Conservation (phyloP, 92 coral and sea anemone species). For the Phenganax subtilis region DNA sequence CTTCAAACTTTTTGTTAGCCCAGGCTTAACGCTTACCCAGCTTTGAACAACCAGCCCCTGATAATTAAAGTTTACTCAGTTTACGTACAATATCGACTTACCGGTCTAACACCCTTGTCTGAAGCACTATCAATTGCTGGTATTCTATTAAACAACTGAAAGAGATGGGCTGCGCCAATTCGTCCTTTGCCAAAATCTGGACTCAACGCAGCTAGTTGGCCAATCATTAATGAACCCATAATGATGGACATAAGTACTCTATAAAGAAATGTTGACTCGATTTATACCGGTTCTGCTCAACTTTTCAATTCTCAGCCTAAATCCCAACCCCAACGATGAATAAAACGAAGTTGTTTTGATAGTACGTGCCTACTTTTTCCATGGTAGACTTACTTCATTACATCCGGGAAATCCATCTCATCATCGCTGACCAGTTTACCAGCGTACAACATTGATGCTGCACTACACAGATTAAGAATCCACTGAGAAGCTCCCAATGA, state of each 20-base stretch:
- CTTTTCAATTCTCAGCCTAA: too few species aligned
- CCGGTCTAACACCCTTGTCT: constrained; percentile 70
- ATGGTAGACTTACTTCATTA: constrained; percentile 74
- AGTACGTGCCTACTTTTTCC: background rate
- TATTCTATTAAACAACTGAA: constrained; percentile 71
- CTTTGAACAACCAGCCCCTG: too few species aligned
- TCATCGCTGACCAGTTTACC: constrained; percentile 59
- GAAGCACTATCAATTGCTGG: constrained; percentile 83
- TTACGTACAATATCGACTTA: constrained; percentile 38
- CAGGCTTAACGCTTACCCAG: too few species aligned
- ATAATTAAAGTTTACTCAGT: too few species aligned
- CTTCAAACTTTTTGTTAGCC: too few species aligned
- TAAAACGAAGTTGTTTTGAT: too few species aligned
- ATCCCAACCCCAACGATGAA: too few species aligned
- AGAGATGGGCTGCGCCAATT: constrained; percentile 88
- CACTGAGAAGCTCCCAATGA: constrained; percentile 85
- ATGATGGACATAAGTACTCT: constrained; percentile 89
- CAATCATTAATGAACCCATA: constrained; percentile 77
- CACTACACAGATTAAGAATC: constrained; percentile 70
- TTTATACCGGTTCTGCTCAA: background rate
- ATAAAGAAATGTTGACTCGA: background rate
- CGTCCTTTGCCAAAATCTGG: constrained; percentile 93
- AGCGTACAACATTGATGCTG: constrained; percentile 80
- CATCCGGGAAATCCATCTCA: constrained; percentile 65
- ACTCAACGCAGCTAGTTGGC: constrained; percentile 75